Base-by-base conservation (phyloP, 2,797 vertebrate species). In the Rhadinocentrus ornatus region DNA sequence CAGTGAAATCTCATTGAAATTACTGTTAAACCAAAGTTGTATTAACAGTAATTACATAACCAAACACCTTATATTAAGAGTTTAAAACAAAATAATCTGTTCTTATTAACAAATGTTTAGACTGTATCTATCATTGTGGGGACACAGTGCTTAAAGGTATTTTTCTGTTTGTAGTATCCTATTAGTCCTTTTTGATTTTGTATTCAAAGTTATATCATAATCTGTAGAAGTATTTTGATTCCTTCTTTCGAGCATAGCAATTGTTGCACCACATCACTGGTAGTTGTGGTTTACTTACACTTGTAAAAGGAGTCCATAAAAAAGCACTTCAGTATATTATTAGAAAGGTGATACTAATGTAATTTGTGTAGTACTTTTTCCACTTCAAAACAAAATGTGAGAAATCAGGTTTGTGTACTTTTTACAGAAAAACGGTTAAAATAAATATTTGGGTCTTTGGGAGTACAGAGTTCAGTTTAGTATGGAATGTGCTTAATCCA, bases 401-500 rank as follows among this genome's bases (percentile, higher is more conserved):
- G 69, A 68, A 80, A 72, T 67, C 44, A 6, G 48, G 22, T 39
- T 54, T n/a, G 35, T 46, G 22, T 15, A 41, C 29, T n/a, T n/a
- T 46, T 57, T 41, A 29, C 15, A 34, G 22, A 35, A 67, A 74
- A 64, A 18, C 13, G 5, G 4, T n/a, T 22, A 50, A 54, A 6
- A n/a, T 53, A 69, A 79, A 64, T 32, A 74, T 44, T 26, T 57
- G 10, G 24, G 3, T 62, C 29, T 64, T 52, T 82, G 37, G 26
- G 32, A 76, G 53, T 46, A 15, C 16, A 69, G 62, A 10, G 15
- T 78, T 73, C 52, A 62, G 29, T 60, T 61, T 62, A 52, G 34
- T 61, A 60, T 68, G 80, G 80, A 89, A 87, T 65, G 71, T 59
- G 62, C 46, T 86, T 83, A 83, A 16, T 90, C 69, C 34, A 41